Base-by-base conservation (phyloP, 2,888 invertebrate species). In the Rhyacophila evoluta region DNA sequence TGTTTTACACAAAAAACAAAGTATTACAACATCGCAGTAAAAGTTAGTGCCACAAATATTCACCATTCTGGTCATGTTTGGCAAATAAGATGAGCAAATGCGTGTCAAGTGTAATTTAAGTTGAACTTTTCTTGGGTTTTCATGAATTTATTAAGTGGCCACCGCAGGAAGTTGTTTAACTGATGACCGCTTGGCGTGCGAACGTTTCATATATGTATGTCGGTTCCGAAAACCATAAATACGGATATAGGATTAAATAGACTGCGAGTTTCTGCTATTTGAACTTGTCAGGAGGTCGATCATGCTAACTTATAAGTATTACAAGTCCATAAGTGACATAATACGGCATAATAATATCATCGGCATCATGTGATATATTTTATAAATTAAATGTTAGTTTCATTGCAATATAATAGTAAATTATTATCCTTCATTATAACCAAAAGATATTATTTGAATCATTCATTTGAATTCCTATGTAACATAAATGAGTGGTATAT, bases 81-180 rank as follows among this genome's bases (percentile, higher is more conserved):
- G 55, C 25, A 55, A 55, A 55, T 19, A 55, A 55, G 55, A 55
- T 55, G 55, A 55, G 55, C 55, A 5, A 55, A 55, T 6, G 55
- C 55, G 55, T 55, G 55, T 55, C 55, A 55, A 55, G 55, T 55
- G 55, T 55, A 55, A 55, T 55, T 55, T 55, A 19, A 55, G 55
- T 55, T 10, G 55, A 55, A 55, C 55, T 55, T 55, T 55, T 55
- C 55, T 55, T 55, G 15, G 55, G 55, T 55, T 55, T 55, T 55
- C 55, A 55, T 55, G 55, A 55, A 55, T 55, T 55, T 55, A 55
- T 55, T 55, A 55, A 55, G 55, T 55, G 55, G 55, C 55, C 19
- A 10, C 8, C 25, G 15, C 8, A 12, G 55, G 55, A 55, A 55
- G 55, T 55, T 55, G 55, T 55, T 55, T 19, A 55, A 19, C 12